Percentiles rank a stretch among this genome's conserved stretches.
Evolutionary conservation across 2,888 invertebrate genomes (phyloP).

Genomic region (Erebia palarica): DNA sequence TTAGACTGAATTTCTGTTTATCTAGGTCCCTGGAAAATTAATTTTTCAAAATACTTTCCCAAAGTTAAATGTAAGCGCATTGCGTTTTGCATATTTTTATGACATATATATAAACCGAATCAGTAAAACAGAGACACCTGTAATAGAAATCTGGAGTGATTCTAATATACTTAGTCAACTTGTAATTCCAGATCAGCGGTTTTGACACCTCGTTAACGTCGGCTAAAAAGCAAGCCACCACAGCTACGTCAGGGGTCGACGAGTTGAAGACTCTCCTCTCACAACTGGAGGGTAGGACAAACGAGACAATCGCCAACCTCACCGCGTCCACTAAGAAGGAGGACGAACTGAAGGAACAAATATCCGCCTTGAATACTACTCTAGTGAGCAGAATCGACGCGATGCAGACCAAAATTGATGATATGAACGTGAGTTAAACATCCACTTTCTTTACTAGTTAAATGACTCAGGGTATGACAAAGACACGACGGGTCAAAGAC

Average conservation of each 20-base stretch:
- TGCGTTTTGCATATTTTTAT: too few species aligned
- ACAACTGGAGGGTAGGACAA: slow-evolving; percentile 62
- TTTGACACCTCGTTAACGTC: slow-evolving; percentile 68
- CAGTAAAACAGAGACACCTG: too few species aligned
- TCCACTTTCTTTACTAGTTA: too few species aligned
- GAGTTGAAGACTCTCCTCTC: slow-evolving; percentile 63
- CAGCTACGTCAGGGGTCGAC: slow-evolving; percentile 68
- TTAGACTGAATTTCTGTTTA: too few species aligned
- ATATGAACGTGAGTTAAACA: slow-evolving; percentile 58
- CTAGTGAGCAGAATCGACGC: slow-evolving; percentile 59
- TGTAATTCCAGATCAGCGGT: slow-evolving; percentile 71
- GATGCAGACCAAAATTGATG: slow-evolving; percentile 62
- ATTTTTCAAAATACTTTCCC: too few species aligned
- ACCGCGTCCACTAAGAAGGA: slow-evolving; percentile 55
- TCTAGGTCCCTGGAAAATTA: too few species aligned
- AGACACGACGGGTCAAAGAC: too few species aligned
- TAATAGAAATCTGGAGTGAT: too few species aligned
- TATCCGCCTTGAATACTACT: slow-evolving; percentile 60
- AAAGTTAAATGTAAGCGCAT: too few species aligned
- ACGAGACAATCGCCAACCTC: slow-evolving; percentile 69
- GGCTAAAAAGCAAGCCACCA: slow-evolving; percentile 68
- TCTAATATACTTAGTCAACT: neutral
- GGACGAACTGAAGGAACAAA: slow-evolving; percentile 56
- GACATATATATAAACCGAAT: too few species aligned
- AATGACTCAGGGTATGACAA: too few species aligned